Percentiles rank a stretch among this genome's conserved stretches.
Conservation (phyloP, 2,797 vertebrate genomes). For the Chiropotes sagulatus region DNA sequence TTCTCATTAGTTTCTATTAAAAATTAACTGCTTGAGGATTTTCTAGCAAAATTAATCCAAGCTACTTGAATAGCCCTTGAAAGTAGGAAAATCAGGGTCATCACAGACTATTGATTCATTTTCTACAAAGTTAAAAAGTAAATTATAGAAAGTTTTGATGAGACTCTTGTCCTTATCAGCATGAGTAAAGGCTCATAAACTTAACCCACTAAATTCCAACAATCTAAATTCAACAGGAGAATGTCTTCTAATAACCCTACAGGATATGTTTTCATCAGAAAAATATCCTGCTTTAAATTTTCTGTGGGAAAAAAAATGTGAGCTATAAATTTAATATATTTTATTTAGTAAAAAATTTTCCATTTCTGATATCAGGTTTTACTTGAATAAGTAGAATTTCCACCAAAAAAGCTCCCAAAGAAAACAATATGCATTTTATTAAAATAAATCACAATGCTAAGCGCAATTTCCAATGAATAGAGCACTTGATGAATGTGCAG, state of each 20-base stretch:
- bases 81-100: conserved; percentile 38
- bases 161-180: conserved; percentile 30
- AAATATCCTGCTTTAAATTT: conserved; percentile 3
- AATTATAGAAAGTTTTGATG: conserved; percentile 37
- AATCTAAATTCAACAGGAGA: conserved; percentile 21
- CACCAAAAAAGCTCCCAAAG: conserved; percentile 4
- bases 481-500: background rate
- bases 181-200: conserved; percentile 17
- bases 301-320: background rate
- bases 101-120: conserved; percentile 11
- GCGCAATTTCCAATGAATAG: background rate
- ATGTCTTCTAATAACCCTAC: background rate
- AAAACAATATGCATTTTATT: conserved; percentile 42
- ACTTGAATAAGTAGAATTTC: background rate
- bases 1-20: conserved; percentile 50
- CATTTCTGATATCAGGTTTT: background rate
- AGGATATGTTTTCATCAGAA: background rate
- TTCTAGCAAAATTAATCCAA: conserved; percentile 55
- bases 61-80: conserved; percentile 42
- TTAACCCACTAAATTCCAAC: conserved; percentile 15
- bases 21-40: conserved; percentile 38
- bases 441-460: conserved; percentile 31
- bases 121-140: conserved; percentile 36
- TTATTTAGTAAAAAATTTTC: background rate
- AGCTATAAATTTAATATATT: conserved; percentile 18